Evolutionary conservation across 1,140 invertebrate genomes (phyloP), one percentile per base, ranked within the genome.

Genomic region (Aphaenogaster ashmeadi): DNA sequence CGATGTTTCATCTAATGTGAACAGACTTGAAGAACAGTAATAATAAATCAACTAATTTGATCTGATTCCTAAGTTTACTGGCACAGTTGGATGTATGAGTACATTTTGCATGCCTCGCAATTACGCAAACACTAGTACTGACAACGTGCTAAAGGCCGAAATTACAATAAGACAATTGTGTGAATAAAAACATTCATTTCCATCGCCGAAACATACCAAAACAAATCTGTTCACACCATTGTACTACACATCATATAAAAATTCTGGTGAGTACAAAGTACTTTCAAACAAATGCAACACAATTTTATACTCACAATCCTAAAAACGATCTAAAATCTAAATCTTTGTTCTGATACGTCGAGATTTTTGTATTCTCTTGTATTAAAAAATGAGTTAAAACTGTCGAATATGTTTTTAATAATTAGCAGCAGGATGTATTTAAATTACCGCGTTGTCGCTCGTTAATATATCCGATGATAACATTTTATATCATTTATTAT

Each of bases 161-260:
- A 54, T 83, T 36, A 38, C 27, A 56, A 7, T 38, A 60, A 75
- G 47, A 75, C 27, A 60, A 75, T 38, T 75, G 69, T 84, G 80
- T 27, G 56, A 74, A 74, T 74, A 60, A 50, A 83, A 33, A 84
- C 41, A 47, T 47, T 84, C 33, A 9, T 84, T 74, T 74, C 47
- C 54, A 60, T 50, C 56, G 27, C 75, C 21, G 58, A 56, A 6
- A 56, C 72, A 38, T 13, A 79, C 64, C 9, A 15, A 27, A 38
- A 27, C 71, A n/a, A 74, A 60, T 21, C 5, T 84, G 54, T 84
- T 84, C 52, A 21, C 50, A 8, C 18, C 80, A 38, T 83, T 47
- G 27, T 27, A 8, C 6, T 69, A 13, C 6, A 83, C 18, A 4
- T 66, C 18, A 21, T 27, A 38, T 8, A 60, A 74, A 47, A 60